Base-by-base conservation (phyloP, 2,797 vertebrate species). In the Adrianichthys oophorus region DNA sequence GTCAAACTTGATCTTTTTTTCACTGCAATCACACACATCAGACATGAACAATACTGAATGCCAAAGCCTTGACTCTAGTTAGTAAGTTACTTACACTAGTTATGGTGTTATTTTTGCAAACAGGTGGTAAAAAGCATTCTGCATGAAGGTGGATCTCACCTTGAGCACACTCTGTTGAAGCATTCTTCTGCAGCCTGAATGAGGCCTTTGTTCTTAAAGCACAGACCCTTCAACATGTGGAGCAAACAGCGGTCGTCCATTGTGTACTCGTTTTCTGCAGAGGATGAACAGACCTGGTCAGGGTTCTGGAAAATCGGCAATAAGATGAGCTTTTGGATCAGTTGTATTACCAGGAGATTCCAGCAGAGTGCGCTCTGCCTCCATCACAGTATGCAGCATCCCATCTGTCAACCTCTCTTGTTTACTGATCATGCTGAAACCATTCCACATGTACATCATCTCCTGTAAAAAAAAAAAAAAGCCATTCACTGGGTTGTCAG, bases 361-460 rank as follows among this genome's bases (percentile, higher is more conserved):
- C 79, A 87, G 77, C 52, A 94, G 90, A 48, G 56, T 13, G 72
- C 78, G 87, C 86, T 95, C 93, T 4, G 92, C 92, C 60, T 89
- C 86, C 52, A 69, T 62, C 60, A 95, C 56, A 0, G 91, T 93
- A 69, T 90, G 81, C 84, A 94, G 70, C 75, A 94, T 91, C 47
- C 90, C 91, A 17, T 91, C 87, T 0, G 92, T 93, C 63, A 95
- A 80, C 68, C 92, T 89, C 0, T 87, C 85, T 3, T 76, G 85
- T 41, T 88, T 93, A 52, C 88, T 90, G 77, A 95, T 90, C 82
- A 95, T 91, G 3, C 92, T 89, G 81, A 94, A 95, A n/a, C 94
- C 94, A 15, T 95, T 95, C 94, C 94, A 95, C 90, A 95, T 93
- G 83, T 95, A 95, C 94, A 95, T 94, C 92, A 95, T 95, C 83